Evolutionary conservation across 2,888 invertebrate species (phyloP).

Genomic region (Hemistola chrysoprasaria): DNA sequence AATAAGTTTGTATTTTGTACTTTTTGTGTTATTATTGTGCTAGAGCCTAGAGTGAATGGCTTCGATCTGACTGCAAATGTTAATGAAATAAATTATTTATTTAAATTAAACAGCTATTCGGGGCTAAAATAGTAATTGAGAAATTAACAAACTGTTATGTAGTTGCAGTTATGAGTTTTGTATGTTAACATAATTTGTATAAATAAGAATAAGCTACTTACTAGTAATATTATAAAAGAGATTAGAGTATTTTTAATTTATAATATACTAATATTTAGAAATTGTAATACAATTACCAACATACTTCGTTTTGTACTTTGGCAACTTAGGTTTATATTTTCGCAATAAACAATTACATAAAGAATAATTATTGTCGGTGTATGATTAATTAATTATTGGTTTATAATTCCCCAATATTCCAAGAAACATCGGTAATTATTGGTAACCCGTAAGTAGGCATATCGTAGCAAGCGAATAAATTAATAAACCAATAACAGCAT

Average conservation of each 20-base stretch:
- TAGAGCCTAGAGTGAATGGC: slow-evolving; percentile 49
- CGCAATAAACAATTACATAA: slow-evolving; percentile 32
- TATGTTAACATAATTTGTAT: slow-evolving; percentile 26
- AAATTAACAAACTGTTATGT: slow-evolving; percentile 18
- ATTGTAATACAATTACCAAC: slow-evolving; percentile 14
- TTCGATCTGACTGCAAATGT: slow-evolving; percentile 64
- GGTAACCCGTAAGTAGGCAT: too few relatives aligned
- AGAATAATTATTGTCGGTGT: not conserved
- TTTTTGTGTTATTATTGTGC: slow-evolving; percentile 27
- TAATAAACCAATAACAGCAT: too few relatives aligned
- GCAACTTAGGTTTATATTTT: slow-evolving; percentile 35
- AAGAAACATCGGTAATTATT: too few relatives aligned
- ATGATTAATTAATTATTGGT: not conserved
- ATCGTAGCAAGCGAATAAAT: too few relatives aligned
- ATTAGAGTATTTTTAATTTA: slow-evolving; percentile 36
- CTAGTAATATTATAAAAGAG: slow-evolving; percentile 35
- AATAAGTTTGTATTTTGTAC: slow-evolving; percentile 20
- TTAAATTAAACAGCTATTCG: slow-evolving; percentile 23
- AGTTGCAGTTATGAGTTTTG: slow-evolving; percentile 21
- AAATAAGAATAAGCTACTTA: slow-evolving; percentile 36
- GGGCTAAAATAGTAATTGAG: slow-evolving; percentile 3
- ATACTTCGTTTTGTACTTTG: slow-evolving; percentile 43
- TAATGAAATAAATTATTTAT: slow-evolving; percentile 39
- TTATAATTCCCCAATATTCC: too few relatives aligned
- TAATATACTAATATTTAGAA: slow-evolving; percentile 8